Base-by-base conservation (phyloP, 2,797 vertebrate species). In the Protosalanx chinensis region DNA sequence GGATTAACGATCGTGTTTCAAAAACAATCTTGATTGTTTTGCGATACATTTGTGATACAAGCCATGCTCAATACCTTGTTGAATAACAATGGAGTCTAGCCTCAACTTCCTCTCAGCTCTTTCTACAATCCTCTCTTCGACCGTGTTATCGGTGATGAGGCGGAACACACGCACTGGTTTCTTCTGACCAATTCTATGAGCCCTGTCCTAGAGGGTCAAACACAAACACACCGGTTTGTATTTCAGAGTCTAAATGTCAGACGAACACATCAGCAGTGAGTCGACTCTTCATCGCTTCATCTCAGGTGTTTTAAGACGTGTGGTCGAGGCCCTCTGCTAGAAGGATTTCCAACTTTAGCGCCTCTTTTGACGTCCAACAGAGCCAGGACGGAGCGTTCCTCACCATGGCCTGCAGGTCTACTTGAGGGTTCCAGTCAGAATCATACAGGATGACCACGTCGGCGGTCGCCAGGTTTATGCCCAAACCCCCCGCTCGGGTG, bases 341-440 rank as follows among this genome's bases (percentile, higher is more conserved):
- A 46, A 13, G 18, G 51, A n/a, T 56, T 56, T n/a, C n/a, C 15
- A 56, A 56, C 4, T 18, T 7, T n/a, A n/a, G 51, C 51, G 15
- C n/a, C 18, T 56, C 3, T 56, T 56, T 56, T 56, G 51, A 56
- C 51, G n/a, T 56, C 13, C 16, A 51, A 51, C 51, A 56, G 3
- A 56, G 6, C 18, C 51, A 56, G 51, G 51, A 56, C n/a, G 51
- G 15, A 18, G 8, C 5, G 51, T 56, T 23, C 53, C 82, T 79
- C 86, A 95, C 95, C 94, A 96, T 96, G 63, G 94, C 94, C 74
- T 96, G 95, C 70, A 96, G 92, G 77, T 96, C 94, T 61, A 96
- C 95, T 91, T 96, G 95, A 10, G 95, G 95, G 78, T 96, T 96
- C 94, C 95, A 95, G 83, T 95, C 94, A 37, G 94, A 96, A 86